Conservation (phyloP, 2,888 invertebrate species). For the Cephus nigrinus region DNA sequence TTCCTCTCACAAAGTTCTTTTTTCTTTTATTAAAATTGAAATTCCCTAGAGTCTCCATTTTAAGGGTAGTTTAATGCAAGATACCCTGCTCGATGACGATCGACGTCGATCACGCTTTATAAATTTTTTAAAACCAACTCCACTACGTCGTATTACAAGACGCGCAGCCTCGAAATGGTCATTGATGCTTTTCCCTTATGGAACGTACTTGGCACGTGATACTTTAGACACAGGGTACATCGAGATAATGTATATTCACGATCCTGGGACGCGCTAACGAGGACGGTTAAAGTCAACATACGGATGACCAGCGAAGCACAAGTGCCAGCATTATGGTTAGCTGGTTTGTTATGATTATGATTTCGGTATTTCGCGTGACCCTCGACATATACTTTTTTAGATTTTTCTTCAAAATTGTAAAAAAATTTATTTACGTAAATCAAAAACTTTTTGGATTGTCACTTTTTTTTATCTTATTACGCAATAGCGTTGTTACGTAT, state of each 20-base stretch:
- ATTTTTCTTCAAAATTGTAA: neutral
- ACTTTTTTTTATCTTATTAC: neutral
- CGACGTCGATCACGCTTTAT: neutral
- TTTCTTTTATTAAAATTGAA: neutral
- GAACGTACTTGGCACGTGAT: constrained; percentile 14
- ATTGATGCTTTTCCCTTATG: neutral
- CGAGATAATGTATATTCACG: constrained; percentile 18
- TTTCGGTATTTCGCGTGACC: constrained; percentile 8
- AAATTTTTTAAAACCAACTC: neutral
- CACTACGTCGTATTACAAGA: neutral
- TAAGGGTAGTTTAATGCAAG: neutral
- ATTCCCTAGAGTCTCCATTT: neutral
- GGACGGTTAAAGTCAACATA: constrained; percentile 18
- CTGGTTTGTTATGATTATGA: constrained; percentile 10
- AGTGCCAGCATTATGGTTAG: constrained; percentile 16
- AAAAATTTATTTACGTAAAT: neutral
- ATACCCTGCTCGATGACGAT: no score
- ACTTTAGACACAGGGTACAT: constrained; percentile 25
- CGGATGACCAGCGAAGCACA: constrained; percentile 25
- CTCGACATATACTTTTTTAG: constrained; percentile 7
- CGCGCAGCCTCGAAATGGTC: neutral
- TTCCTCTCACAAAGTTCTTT: neutral
- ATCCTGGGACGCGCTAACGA: constrained; percentile 20
- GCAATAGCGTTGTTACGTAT: neutral
- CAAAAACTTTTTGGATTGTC: neutral